These are phyloP conservation scores for Sceloporus undulatus DNA, from an alignment of 2,113 vertebrate genomes.

Conservation along the genomic window DNA sequence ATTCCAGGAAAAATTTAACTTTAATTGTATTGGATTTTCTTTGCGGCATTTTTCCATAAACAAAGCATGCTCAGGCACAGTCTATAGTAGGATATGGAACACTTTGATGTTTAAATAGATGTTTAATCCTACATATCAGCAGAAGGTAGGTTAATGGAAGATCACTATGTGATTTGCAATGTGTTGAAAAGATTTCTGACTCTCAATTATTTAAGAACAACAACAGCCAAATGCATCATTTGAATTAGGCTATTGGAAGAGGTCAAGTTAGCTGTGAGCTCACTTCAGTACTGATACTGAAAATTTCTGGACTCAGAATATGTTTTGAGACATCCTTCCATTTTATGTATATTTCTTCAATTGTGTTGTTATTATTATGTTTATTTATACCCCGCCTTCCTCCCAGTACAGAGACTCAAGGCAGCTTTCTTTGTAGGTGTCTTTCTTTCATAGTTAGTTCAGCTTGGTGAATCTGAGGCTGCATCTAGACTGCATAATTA, in stretches of 20 bases:
- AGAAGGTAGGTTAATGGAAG: not conserved
- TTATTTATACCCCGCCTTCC: too few species aligned
- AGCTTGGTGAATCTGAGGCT: not conserved
- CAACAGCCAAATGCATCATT: not conserved
- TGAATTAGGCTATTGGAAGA: not conserved
- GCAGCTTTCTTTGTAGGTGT: not conserved
- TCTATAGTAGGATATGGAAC: not conserved
- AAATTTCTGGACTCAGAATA: not conserved
- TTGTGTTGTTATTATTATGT: too few species aligned
- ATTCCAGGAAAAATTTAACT: conserved; percentile 69
- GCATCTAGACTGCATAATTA: too few species aligned
- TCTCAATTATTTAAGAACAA: not conserved
- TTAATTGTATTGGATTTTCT: conserved; percentile 69
- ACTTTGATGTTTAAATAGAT: not conserved
- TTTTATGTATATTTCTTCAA: not conserved
- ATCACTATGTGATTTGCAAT: not conserved
- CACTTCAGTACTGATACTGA: not conserved
- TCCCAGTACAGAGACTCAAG: too few species aligned
- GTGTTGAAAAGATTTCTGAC: not conserved
- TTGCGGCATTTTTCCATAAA: conserved; percentile 73
- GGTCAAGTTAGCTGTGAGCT: not conserved
- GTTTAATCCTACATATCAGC: not conserved
- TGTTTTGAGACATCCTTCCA: not conserved
- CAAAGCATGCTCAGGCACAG: conserved; percentile 26
- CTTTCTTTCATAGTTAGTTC: not conserved